Conservation (phyloP, 2,888 invertebrate species). For the Nebria brevicollis region DNA sequence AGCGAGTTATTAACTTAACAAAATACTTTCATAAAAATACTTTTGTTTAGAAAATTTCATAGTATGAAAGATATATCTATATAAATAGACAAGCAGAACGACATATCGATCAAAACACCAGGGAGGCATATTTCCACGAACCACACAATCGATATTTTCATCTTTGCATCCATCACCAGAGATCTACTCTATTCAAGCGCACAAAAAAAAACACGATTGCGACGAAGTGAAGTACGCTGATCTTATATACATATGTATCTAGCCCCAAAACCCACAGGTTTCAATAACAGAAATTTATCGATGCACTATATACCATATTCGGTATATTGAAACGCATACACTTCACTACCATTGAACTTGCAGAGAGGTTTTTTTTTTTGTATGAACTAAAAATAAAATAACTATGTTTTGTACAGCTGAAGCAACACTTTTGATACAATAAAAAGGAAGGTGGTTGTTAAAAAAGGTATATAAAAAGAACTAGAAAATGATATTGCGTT, state of each 20-base stretch:
- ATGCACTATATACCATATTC: neutral
- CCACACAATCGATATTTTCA: neutral
- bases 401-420: neutral
- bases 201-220: neutral
- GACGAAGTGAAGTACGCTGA: neutral
- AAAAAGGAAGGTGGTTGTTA: neutral
- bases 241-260: neutral
- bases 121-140: neutral
- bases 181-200: neutral
- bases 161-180: neutral
- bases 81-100: neutral
- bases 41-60: neutral
- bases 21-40: neutral
- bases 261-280: neutral
- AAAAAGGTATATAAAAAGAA: neutral
- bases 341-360: neutral
- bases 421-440: neutral
- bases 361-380: neutral
- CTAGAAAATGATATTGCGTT: neutral
- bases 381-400: neutral
- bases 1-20: too few species aligned
- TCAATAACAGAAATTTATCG: constrained; percentile 1
- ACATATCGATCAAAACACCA: neutral
- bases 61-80: neutral
- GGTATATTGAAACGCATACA: neutral